Conservation (phyloP, 2,797 vertebrate species). For the Crypturellus tataupa region DNA sequence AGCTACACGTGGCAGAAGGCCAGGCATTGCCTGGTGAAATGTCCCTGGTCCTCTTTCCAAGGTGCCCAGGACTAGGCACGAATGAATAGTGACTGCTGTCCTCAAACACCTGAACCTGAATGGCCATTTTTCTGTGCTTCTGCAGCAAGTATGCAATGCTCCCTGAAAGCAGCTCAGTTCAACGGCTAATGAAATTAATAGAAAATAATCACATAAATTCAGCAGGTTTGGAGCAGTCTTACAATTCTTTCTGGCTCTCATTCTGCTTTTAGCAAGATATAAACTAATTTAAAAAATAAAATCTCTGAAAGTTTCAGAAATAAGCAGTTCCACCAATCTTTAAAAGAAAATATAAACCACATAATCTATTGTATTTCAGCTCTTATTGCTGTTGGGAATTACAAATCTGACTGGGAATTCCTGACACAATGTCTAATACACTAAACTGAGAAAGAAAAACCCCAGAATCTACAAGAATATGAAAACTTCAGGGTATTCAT, state of each 20-base stretch:
- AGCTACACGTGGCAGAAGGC: neutral
- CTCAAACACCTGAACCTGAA: neutral
- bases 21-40: neutral
- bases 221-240: neutral
- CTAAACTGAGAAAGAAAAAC: neutral
- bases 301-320: neutral
- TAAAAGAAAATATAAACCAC: neutral
- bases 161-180: neutral
- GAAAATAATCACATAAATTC: neutral
- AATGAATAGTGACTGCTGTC: neutral
- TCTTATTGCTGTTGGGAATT: neutral
- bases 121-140: accelerated
- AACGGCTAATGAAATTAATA: neutral
- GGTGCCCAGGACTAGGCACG: neutral
- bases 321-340: neutral
- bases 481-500: neutral
- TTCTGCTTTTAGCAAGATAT: accelerated
- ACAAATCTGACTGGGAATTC: neutral
- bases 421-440: neutral
- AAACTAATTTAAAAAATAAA: neutral
- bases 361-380: neutral
- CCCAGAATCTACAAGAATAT: neutral
- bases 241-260: neutral
- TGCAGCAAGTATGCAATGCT: neutral
- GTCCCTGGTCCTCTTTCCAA: neutral